Base-by-base conservation (phyloP, 2,888 invertebrate genomes). In the Villa cingulata region DNA sequence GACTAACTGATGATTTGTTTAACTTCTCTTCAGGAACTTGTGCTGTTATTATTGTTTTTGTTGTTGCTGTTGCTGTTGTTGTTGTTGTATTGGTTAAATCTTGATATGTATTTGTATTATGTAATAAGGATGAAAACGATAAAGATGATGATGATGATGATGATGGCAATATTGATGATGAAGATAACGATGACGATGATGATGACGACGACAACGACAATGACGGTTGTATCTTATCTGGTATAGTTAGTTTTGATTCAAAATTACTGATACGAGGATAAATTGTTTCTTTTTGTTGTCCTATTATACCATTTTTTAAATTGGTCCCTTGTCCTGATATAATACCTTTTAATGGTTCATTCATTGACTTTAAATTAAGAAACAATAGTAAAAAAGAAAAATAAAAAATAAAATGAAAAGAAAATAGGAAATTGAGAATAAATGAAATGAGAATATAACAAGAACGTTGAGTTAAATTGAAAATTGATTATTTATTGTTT, bases 21-120 rank as follows among this genome's bases (percentile, higher is more conserved):
- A 51, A 64, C 56, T 57, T 73, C 70, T 41, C 70, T 57, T 53
- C 71, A 58, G 58, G 69, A 68, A 45, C 41, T 44, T 47, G 50
- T 41, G 51, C 48, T 48, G 52, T 47, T 41, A 45, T 39, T 34
- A 32, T 18, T 27, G 40, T 41, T n/a, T n/a, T n/a, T n/a, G n/a
- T n/a, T n/a, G n/a, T n/a, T n/a, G n/a, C n/a, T n/a, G n/a, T n/a
- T n/a, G n/a, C n/a, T n/a, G n/a, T n/a, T 16, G 45, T 40, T 34
- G 40, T 43, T 37, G 49, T 12, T 38, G 43, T 34, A 16, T 45
- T 18, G n/a, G n/a, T n/a, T n/a, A n/a, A n/a, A 20, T 40, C 16
- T 27, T 45, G 29, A n/a, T n/a, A n/a, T n/a, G n/a, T n/a, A n/a
- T n/a, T n/a, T 23, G 23, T 23, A 23, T 23, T 37, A 17, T 23